Evolutionary conservation across 2,113 vertebrate genomes (phyloP), one percentile per base, ranked within the genome.

Genomic region (Passer domesticus): DNA sequence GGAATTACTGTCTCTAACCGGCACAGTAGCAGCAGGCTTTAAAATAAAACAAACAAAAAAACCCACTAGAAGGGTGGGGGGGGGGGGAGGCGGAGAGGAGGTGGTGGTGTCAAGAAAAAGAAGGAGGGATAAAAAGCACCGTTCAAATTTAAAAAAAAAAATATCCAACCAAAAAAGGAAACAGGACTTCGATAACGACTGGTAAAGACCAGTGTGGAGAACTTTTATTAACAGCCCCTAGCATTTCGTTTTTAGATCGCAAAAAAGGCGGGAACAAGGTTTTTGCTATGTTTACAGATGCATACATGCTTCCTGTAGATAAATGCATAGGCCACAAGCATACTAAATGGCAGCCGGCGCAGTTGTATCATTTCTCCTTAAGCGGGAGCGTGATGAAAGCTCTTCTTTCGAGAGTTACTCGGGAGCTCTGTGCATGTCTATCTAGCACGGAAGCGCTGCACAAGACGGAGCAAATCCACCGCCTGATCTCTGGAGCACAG

Each of bases 401-500:
- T 53, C 31, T 28, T 62, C 43, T 64, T 33, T 5, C 1, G 2
- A 3, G 69, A 58, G 52, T 1, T 13, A 35, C 63, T 21, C 13
- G 4, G 67, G 27, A 53, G 58, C 10, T n/a, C 75, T 11, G 33
- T 2, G 9, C 1, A 21, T 1, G 31, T 5, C 53, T 39, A 37
- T 37, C 35, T 1, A 30, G 35, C 39, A 11, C 10, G 15, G 87
- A 11, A 52, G 56, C 39, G 3, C 11, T 1, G 10, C 56, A 15
- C 62, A 4, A 8, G 20, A 8, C 35, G 15, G 24, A 37, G 53
- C 6, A 23, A 27, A 1, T 16, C 14, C 83, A 3, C 37, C 28
- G 13, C 2, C 6, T 0, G 28, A 2, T 7, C 19, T 5, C 21
- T 3, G 19, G 6, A 28, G 70, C 66, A 1, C 28, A 1, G 59